A percentile compares a stretch with the other conserved stretches of the same genome.
Conservation (phyloP, 2,888 invertebrate genomes). For the Clunio marinus region DNA sequence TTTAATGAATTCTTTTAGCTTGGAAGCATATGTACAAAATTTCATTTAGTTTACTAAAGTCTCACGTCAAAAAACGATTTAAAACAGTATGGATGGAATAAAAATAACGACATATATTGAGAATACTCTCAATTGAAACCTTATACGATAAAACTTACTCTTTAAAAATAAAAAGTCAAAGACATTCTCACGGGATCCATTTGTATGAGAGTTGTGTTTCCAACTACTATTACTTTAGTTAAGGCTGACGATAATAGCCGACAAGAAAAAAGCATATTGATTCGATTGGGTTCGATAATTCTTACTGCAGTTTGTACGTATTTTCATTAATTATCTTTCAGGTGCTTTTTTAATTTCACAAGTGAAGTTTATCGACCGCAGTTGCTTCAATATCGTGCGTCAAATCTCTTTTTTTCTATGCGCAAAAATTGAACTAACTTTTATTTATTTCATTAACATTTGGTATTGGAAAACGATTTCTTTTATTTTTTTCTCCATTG, state of each 20-base stretch:
- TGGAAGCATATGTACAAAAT: neutral
- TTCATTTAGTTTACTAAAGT: constrained; percentile 17
- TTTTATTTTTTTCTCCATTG: neutral
- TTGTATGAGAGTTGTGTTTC: too few relatives aligned
- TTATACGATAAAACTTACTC: too few relatives aligned
- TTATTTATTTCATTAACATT: constrained; percentile 30
- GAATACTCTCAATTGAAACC: too few relatives aligned
- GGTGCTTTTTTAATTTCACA: neutral
- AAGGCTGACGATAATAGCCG: neutral
- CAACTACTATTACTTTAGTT: too few relatives aligned
- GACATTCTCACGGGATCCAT: too few relatives aligned
- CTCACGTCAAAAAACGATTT: constrained; percentile 39
- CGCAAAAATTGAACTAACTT: neutral
- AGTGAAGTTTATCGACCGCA: constrained; percentile 13
- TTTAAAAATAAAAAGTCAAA: too few relatives aligned
- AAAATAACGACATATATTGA: too few relatives aligned
- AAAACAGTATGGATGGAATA: constrained; percentile 29
- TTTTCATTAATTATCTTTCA: neutral
- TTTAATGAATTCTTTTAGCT: constrained; percentile 27
- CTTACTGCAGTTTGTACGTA: constrained; percentile 3
- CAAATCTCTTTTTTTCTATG: constrained; percentile 25
- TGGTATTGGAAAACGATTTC: constrained; percentile 7
- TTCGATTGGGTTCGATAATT: too few relatives aligned
- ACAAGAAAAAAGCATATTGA: neutral
- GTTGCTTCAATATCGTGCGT: constrained; percentile 30